phyloP scores from a whole-genome alignment of 2,113 vertebrate species.

The Apodemus sylvaticus region DNA sequence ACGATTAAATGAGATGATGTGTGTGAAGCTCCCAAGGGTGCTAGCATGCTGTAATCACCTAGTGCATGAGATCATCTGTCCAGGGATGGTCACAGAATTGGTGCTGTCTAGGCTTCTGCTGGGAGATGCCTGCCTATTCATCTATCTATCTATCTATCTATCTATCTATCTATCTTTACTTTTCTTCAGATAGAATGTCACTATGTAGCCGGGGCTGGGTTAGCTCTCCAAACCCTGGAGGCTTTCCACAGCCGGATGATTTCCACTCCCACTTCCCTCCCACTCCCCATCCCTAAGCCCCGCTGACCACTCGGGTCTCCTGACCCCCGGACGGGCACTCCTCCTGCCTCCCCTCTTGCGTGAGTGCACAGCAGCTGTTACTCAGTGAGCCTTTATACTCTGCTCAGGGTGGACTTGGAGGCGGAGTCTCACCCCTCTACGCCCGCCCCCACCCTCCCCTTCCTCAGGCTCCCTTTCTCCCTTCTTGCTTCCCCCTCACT shows the following conservation, averaged over 20 bases:
- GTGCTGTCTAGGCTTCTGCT: background rate
- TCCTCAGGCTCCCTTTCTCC: background rate
- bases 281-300: background rate
- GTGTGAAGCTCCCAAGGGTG: background rate
- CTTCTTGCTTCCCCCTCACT: background rate
- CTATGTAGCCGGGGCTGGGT: background rate
- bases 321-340: background rate
- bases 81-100: background rate
- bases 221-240: background rate
- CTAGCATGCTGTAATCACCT: background rate
- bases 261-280: too few relatives aligned
- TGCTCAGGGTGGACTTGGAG: background rate
- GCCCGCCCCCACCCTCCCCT: background rate
- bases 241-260: background rate
- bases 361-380: background rate
- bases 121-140: background rate
- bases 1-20: slow-evolving; percentile 1
- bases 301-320: background rate
- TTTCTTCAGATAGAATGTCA: background rate
- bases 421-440: background rate
- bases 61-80: background rate
- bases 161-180: too few relatives aligned
- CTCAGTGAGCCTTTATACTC: background rate
- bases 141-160: background rate
- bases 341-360: background rate